A percentile compares a stretch with the other conserved stretches of the same genome.
phyloP scores from a whole-genome alignment of 2,113 vertebrate species.

The Lycocorax pyrrhopterus region DNA sequence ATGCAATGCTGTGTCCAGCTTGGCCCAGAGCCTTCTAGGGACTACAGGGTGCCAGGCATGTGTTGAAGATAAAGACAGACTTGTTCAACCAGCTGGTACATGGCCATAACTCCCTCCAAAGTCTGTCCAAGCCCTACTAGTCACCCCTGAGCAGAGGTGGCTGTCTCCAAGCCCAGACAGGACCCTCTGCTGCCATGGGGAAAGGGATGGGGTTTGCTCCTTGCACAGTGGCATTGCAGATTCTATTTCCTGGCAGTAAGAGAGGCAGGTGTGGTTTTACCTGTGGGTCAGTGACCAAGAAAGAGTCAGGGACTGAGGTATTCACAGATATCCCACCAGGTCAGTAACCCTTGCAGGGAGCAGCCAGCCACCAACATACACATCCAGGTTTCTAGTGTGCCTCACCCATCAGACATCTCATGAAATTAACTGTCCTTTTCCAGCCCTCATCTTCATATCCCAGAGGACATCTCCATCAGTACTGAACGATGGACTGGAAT shows the following conservation, averaged over 20 bases:
- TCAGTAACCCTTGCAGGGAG: not conserved
- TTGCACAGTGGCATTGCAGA: rapidly evolving
- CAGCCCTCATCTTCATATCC: not conserved
- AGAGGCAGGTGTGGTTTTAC: not conserved
- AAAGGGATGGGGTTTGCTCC: not conserved
- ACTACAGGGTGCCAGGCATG: no score
- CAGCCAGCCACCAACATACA: not conserved
- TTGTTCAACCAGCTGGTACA: not conserved
- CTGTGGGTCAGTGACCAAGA: not conserved
- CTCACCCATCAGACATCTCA: not conserved
- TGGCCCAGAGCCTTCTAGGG: not conserved
- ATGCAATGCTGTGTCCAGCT: not conserved
- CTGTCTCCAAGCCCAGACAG: not conserved
- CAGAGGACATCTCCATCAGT: not conserved
- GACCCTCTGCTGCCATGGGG: not conserved
- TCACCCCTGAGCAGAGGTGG: not conserved
- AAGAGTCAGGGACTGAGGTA: not conserved
- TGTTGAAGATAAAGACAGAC: not conserved
- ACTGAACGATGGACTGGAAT: not conserved
- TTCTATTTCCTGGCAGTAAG: not conserved
- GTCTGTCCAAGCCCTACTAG: not conserved
- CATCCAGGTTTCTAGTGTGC: not conserved
- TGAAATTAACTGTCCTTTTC: not conserved
- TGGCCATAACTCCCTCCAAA: not conserved
- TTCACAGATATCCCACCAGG: not conserved